Evolutionary conservation across 2,113 vertebrate species (phyloP).

Genomic region (Rhipidura dahli): DNA sequence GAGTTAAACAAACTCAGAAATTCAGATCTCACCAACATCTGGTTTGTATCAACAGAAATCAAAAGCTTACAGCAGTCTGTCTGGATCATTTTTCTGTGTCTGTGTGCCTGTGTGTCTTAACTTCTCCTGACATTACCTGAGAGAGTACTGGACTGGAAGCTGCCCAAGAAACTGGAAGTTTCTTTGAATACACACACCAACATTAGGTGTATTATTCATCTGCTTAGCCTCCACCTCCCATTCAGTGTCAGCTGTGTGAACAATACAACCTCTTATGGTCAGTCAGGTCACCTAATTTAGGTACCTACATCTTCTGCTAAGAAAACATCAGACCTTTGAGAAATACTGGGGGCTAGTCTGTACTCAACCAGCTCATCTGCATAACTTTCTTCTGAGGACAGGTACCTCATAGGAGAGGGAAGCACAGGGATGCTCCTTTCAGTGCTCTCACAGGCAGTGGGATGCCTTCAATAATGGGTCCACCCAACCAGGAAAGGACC

Average conservation of each 20-base stretch:
- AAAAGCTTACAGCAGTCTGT: background rate
- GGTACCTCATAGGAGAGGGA: background rate
- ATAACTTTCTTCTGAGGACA: background rate
- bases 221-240: background rate
- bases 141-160: background rate
- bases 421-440: background rate
- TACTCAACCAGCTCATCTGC: fast-evolving
- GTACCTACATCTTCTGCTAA: background rate
- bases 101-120: background rate
- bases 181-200: background rate
- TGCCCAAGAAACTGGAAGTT: background rate
- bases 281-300: background rate
- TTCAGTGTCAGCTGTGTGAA: background rate
- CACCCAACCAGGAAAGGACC: background rate
- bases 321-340: background rate
- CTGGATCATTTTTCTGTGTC: background rate
- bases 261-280: background rate
- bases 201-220: background rate
- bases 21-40: background rate
- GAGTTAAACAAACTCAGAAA: constrained; percentile 45
- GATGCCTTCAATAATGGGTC: background rate
- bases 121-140: constrained; percentile 9
- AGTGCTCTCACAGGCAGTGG: background rate
- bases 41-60: constrained; percentile 38
- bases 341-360: background rate